Evolutionary conservation across 1,140 invertebrate genomes (phyloP), one percentile per base, ranked within the genome.

Genomic region (Saxidomus purpurata): DNA sequence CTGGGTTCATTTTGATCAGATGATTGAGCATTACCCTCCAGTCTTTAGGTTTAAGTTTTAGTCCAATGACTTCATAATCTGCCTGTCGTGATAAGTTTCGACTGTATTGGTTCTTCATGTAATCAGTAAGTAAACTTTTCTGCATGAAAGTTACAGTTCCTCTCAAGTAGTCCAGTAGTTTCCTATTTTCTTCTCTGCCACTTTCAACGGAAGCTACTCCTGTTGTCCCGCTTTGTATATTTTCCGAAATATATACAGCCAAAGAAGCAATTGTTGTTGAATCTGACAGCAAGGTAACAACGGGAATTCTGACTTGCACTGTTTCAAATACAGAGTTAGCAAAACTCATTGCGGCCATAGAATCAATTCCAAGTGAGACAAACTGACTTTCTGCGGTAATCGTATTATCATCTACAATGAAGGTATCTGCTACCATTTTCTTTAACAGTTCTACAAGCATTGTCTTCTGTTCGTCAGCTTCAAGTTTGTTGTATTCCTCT

Each of bases 261-360:
- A 83, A 22, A 6, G 59, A 67, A 22, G 11, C 67, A 22, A 86
- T 76, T 11, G 83, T 86, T 38, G 83, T 86, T 76, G 67, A 36
- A 43, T 76, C 71, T 19, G 83, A 86, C 17, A 86, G n/a, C 47
- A 86, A 38, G 6, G 43, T 76, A 0, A 86, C 67, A 9, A 86
- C 49, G 17, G 83, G 71, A 74, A 76, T 38, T 31, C 52, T 19
- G 2, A 74, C 67, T 52, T 76, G 43, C 11, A 76, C 49, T 6
- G 52, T 76, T 9, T 74, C 52, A 28, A 43, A 40, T 15, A 86
- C 47, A 28, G 43, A 22, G 55, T 86, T 86, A 8, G 69, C 47
- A 52, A 86, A 86, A 13, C 69, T 31, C 71, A 76, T 74, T 3
- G 83, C 83, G n/a, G 83, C 67, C 83, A 86, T 76, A 55, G 83